Percentiles rank a stretch among this genome's conserved stretches.
Evolutionary conservation across 2,888 invertebrate genomes (phyloP).

Genomic region (Rhingia rostrata): DNA sequence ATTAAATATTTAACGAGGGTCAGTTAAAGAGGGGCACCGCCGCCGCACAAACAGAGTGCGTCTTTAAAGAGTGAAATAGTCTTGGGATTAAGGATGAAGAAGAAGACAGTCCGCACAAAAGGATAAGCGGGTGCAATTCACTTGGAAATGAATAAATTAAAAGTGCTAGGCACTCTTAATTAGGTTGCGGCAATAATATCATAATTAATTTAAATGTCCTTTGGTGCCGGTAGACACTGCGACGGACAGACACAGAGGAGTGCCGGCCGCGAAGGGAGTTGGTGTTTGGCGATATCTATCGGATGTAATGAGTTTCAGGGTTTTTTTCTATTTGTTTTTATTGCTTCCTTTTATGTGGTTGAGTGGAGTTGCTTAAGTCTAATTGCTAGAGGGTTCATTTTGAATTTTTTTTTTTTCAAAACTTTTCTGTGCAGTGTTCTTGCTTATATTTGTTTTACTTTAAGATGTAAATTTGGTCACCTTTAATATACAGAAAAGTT

Average conservation of each 20-base stretch:
- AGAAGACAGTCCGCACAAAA: constrained; percentile 24
- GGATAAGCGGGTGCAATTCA: constrained; percentile 72
- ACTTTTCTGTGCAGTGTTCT: too few species aligned
- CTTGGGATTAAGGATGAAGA: constrained; percentile 16
- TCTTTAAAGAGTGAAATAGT: constrained; percentile 35
- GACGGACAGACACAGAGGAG: background rate
- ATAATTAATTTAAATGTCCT: constrained; percentile 73
- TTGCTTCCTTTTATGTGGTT: constrained; percentile 44
- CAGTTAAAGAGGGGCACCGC: constrained; percentile 47
- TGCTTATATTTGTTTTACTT: too few species aligned
- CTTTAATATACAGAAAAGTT: too few species aligned
- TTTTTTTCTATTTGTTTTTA: constrained; percentile 34
- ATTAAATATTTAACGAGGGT: constrained; percentile 74
- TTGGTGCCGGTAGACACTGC: constrained; percentile 58
- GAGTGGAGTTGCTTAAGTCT: constrained; percentile 39
- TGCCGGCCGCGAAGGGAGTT: constrained; percentile 41
- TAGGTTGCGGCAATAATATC: constrained; percentile 71
- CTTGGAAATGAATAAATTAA: constrained; percentile 69
- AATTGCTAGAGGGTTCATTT: constrained; percentile 46
- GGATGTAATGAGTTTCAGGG: constrained; percentile 51
- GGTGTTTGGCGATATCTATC: constrained; percentile 40
- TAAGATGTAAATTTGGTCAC: too few species aligned
- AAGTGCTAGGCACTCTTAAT: constrained; percentile 62
- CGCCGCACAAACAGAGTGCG: constrained; percentile 21
- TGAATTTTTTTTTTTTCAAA: background rate